Evolutionary conservation across 2,113 vertebrate species (phyloP), one percentile per base, ranked within the genome.

Genomic region (Chunga burmeisteri): DNA sequence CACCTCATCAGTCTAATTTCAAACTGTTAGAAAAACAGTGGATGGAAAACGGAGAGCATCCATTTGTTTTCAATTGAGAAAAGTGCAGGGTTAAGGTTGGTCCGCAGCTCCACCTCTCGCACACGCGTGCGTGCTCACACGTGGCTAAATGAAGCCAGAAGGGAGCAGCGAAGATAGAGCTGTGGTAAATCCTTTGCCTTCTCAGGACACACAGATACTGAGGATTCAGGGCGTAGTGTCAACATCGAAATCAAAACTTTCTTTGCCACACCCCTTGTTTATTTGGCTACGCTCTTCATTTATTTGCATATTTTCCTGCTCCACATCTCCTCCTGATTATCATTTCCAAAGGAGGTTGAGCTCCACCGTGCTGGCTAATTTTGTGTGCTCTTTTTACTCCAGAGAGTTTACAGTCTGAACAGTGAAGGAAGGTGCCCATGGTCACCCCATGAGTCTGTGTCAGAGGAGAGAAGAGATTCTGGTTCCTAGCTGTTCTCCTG

Each of bases 21-120:
- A 78, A 95, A 16, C 89, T 65, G 11, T 22, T 67, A 30, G 89
- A 97, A 97, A 97, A 97, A 94, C 96, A 86, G 83, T 9, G 46
- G 30, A 46, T 30, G 86, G 88, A 46, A 81, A 94, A 59, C 8
- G 8, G 62, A 55, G 73, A 56, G 25, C 0, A 0, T 4, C 56
- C 88, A 26, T 95, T 86, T 95, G 93, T 46, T 94, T 89, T 78
- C 95, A 94, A 18, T 71, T 42, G 47, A 75, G 95, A 79, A 85
- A 95, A 96, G 71, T 23, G 47, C 70, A 38, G 86, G 86, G 81
- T 49, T 77, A 63, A 42, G 83, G 70, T 30, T 56, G n/a, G 29
- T 74, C 52, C 2, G 0, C 36, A 36, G 68, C 59, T 53, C 59
- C 56, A 23, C 62, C 82, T 71, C 91, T 81, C 14, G 9, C 68